phyloP scores from a whole-genome alignment of 1,140 invertebrate species.

The Rhopalosiphum maidis region DNA sequence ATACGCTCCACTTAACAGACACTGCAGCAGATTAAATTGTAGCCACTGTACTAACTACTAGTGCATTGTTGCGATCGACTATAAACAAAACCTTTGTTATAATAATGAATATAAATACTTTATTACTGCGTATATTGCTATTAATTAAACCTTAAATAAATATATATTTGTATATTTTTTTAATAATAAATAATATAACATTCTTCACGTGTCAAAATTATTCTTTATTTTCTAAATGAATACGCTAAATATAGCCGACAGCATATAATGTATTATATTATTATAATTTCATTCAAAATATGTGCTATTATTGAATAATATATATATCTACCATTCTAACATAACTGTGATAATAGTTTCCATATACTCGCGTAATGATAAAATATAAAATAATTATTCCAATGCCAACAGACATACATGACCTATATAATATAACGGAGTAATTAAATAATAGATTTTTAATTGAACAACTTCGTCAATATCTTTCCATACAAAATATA shows the following conservation, averaged over 20 bases:
- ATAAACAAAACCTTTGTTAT: neutral
- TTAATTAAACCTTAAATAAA: neutral
- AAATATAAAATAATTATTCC: slow-evolving; percentile 7
- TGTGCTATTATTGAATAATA: neutral
- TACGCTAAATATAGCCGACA: neutral
- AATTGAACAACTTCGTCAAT: neutral
- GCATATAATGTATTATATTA: neutral
- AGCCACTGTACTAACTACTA: neutral
- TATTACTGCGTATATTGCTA: neutral
- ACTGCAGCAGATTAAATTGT: neutral
- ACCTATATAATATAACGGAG: neutral
- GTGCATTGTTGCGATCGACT: neutral
- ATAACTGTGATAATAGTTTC: neutral
- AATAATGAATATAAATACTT: neutral
- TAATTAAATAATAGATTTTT: neutral
- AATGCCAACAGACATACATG: neutral
- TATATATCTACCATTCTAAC: neutral
- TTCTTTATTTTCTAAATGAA: neutral
- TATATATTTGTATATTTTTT: neutral
- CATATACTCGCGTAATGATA: neutral
- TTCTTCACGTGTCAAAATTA: neutral
- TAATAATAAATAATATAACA: too few relatives aligned
- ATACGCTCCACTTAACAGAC: neutral
- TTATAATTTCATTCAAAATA: neutral
- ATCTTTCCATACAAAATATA: too few relatives aligned